Conservation (phyloP, 2,888 invertebrate species). For the Homarus gammarus region DNA sequence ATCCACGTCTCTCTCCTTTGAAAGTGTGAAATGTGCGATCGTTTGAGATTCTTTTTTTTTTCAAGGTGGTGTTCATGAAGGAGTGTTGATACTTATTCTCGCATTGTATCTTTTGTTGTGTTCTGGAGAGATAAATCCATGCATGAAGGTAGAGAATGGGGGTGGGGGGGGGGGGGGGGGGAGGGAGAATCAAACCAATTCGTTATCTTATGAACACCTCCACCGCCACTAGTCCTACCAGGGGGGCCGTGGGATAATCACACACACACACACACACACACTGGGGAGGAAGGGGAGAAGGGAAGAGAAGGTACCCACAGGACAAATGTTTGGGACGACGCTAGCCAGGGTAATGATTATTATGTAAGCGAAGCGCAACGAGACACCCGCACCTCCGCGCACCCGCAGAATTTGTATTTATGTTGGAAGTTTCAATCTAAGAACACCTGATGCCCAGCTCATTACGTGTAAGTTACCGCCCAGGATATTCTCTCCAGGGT, state of each 20-base stretch:
- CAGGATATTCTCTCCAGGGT: conserved; percentile 33
- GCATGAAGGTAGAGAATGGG: background rate
- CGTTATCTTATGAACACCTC: too few relatives aligned
- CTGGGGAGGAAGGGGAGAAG: background rate
- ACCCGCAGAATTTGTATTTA: conserved; percentile 62
- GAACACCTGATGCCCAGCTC: conserved; percentile 68
- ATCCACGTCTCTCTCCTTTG: conserved; percentile 46
- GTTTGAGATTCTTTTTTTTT: conserved; percentile 9
- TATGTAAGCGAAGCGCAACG: background rate
- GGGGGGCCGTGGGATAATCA: too few relatives aligned
- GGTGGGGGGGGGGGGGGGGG: background rate
- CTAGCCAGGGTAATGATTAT: conserved; percentile 32
- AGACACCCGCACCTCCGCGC: background rate
- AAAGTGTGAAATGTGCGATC: conserved; percentile 37
- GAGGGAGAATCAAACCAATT: too few relatives aligned
- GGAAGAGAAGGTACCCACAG: background rate
- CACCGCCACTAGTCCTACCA: too few relatives aligned
- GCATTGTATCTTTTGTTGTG: background rate
- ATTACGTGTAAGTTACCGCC: conserved; percentile 52
- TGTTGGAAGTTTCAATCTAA: conserved; percentile 70
- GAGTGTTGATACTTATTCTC: background rate
- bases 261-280: too few relatives aligned
- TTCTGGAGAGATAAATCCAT: background rate
- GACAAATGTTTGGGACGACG: conserved; percentile 32
- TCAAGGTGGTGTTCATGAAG: conserved; percentile 17